Percentiles rank a stretch among this genome's conserved stretches.
Conservation (phyloP, 2,113 vertebrate species). For the Siphamia tubifer region DNA sequence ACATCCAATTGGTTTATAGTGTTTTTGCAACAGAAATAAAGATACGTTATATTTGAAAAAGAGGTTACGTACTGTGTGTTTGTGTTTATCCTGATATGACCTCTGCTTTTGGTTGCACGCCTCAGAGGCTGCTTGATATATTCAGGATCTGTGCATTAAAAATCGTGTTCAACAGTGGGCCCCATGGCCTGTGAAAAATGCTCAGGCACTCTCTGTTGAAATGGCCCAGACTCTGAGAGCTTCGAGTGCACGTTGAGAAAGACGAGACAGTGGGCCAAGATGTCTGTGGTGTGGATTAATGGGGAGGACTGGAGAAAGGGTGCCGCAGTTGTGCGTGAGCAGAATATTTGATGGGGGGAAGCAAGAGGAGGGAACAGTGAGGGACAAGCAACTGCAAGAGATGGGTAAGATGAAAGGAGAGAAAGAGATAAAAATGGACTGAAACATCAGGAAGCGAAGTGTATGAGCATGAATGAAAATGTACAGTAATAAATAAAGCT, state of each 20-base stretch:
- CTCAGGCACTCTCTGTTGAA: constrained; percentile 24
- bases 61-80: not conserved
- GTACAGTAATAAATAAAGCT: constrained; percentile 37
- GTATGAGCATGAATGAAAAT: constrained; percentile 23
- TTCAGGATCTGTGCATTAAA: constrained; percentile 30
- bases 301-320: constrained; percentile 85
- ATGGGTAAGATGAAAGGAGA: constrained; percentile 42
- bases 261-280: constrained; percentile 81
- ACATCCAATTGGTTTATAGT: constrained; percentile 7
- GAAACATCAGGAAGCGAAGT: constrained; percentile 37
- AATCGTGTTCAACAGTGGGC: constrained; percentile 33
- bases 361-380: constrained; percentile 60
- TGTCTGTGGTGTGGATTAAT: constrained; percentile 87
- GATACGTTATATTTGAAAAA: not conserved
- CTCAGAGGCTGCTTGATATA: constrained; percentile 2
- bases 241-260: constrained; percentile 66
- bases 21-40: constrained; percentile 6
- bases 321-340: constrained; percentile 91
- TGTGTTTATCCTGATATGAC: constrained; percentile 36
- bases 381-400: constrained; percentile 63
- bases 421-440: constrained; percentile 24
- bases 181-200: constrained; percentile 47
- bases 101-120: constrained; percentile 24
- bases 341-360: constrained; percentile 81
- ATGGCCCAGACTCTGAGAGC: constrained; percentile 55